These are phyloP conservation scores for Noctilio leporinus DNA, from an alignment of 2,113 vertebrate species.

Conservation along the genomic window DNA sequence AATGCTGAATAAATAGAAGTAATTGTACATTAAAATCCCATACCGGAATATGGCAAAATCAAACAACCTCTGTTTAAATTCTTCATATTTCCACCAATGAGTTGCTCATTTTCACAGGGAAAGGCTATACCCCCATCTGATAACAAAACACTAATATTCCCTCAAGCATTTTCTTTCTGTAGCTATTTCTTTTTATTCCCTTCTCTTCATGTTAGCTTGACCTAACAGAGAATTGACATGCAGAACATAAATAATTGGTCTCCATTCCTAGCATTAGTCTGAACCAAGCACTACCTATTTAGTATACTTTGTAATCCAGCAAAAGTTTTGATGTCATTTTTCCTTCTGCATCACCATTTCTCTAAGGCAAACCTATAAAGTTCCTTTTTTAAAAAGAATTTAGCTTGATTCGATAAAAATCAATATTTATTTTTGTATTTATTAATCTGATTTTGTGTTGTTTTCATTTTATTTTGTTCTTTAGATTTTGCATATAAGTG, in stretches of 20 bases:
- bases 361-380: not conserved
- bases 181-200: not conserved
- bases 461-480: not conserved
- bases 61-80: not conserved
- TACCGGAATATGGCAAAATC: not conserved
- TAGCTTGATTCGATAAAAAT: not conserved
- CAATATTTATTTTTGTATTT: not conserved
- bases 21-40: not conserved
- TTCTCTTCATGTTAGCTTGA: not conserved
- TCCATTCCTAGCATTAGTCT: not conserved
- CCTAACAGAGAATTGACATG: not conserved
- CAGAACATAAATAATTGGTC: not conserved
- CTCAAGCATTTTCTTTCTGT: not conserved
- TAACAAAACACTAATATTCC: not conserved
- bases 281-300: not conserved
- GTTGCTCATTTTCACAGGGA: not conserved
- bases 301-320: not conserved
- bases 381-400: not conserved
- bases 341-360: not conserved
- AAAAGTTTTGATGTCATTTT: not conserved
- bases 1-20: not conserved
- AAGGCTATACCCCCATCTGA: not conserved
- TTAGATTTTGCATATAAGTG: not conserved
- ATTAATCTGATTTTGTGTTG: not conserved
- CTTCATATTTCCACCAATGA: not conserved